Percentiles rank a stretch among this genome's conserved stretches.
These are phyloP conservation scores for Bursaphelenchus mucronatus DNA, from an alignment of 1,140 invertebrate species.

Conservation along the genomic window DNA sequence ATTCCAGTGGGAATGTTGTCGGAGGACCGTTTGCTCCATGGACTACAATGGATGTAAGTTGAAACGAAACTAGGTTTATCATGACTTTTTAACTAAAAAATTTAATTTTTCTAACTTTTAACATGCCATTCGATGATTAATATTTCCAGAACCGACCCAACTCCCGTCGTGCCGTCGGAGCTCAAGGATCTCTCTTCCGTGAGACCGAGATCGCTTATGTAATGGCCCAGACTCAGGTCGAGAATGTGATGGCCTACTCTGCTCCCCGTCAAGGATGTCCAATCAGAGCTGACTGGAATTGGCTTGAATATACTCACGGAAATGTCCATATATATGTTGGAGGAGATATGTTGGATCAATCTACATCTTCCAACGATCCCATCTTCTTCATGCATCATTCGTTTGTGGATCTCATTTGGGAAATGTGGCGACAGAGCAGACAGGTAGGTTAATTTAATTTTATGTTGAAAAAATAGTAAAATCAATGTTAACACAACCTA, in stretches of 20 bases:
- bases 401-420: constrained; percentile 60
- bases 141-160: constrained; percentile 35
- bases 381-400: constrained; percentile 51
- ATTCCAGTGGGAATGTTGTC: constrained; percentile 39
- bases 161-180: constrained; percentile 33
- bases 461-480: no score
- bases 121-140: background rate
- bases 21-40: constrained; percentile 34
- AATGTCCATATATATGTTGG: constrained; percentile 52
- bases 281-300: constrained; percentile 34
- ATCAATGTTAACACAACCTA: background rate
- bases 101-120: constrained; percentile 14
- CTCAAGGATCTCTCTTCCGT: constrained; percentile 39
- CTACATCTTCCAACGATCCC: constrained; percentile 59
- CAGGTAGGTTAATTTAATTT: constrained; percentile 9
- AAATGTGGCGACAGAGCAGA: constrained; percentile 49
- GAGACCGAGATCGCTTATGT: constrained; percentile 34
- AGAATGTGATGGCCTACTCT: constrained; percentile 41
- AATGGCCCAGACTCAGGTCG: constrained; percentile 36
- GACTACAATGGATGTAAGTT: constrained; percentile 35
- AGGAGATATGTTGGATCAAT: constrained; percentile 52
- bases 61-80: background rate
- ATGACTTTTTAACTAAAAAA: constrained; percentile 3
- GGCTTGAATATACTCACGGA: constrained; percentile 55
- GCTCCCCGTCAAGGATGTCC: constrained; percentile 41